Conservation (phyloP, 1,140 invertebrate genomes). For the Papilio aristodemus region DNA sequence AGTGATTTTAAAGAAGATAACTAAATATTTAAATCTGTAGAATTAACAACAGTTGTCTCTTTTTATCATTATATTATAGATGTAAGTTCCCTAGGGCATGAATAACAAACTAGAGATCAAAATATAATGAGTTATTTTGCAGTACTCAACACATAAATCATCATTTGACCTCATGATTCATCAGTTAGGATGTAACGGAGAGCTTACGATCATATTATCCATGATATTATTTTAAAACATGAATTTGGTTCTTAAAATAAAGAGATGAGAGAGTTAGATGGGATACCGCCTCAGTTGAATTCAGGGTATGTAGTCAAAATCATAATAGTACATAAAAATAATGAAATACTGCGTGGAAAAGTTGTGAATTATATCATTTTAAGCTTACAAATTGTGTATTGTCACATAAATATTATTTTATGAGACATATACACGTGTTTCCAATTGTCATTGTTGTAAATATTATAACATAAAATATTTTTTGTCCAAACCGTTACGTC, state of each 20-base stretch:
- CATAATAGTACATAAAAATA: not conserved
- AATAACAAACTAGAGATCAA: too few relatives aligned
- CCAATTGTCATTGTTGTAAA: constrained; percentile 18
- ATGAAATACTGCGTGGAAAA: not conserved
- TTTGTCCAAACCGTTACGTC: not conserved
- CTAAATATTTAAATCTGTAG: not conserved
- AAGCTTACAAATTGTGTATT: constrained; percentile 12
- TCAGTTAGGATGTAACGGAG: too few relatives aligned
- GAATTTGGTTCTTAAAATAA: too few relatives aligned
- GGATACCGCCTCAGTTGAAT: not conserved
- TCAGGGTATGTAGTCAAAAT: not conserved
- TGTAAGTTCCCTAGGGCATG: too few relatives aligned
- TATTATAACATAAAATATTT: constrained; percentile 5
- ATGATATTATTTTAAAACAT: too few relatives aligned
- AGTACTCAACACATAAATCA: too few relatives aligned
- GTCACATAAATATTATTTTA: constrained; percentile 23
- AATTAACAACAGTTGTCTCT: not conserved
- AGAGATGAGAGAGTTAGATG: too few relatives aligned
- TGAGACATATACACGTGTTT: constrained; percentile 15
- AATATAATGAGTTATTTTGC: too few relatives aligned
- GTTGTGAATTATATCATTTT: not conserved
- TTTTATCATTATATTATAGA: not conserved
- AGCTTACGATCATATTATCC: too few relatives aligned
- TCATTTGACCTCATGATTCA: too few relatives aligned
- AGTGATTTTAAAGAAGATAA: constrained; percentile 2